Evolutionary conservation across 2,888 invertebrate genomes (phyloP).

Genomic region (Acleris cristana): DNA sequence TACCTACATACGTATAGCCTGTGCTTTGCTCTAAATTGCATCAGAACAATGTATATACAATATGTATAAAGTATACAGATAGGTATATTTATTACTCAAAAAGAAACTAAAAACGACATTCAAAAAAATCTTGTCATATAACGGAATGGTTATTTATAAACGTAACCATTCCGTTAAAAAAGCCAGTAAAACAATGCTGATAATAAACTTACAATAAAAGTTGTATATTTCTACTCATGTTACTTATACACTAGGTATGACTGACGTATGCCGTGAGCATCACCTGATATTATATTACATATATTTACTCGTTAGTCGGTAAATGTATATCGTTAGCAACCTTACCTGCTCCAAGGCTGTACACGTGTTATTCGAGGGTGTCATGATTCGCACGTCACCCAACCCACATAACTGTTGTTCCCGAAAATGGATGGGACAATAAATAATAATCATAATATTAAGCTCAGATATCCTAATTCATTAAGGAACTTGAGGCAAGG

Average conservation of each 20-base stretch:
- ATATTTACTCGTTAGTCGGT: slow-evolving; percentile 38
- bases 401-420: slow-evolving; percentile 42
- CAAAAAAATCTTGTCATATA: no score
- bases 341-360: slow-evolving; percentile 45
- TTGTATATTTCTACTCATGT: not conserved
- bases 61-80: no score
- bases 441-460: slow-evolving; percentile 47
- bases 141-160: no score
- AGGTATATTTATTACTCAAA: no score
- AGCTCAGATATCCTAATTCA: slow-evolving; percentile 43
- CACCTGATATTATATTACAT: slow-evolving; percentile 33
- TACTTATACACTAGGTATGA: not conserved
- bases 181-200: not conserved
- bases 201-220: not conserved
- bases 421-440: slow-evolving; percentile 45
- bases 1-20: not conserved
- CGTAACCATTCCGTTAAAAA: not conserved
- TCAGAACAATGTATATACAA: not conserved
- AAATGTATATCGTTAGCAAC: slow-evolving; percentile 44
- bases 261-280: slow-evolving; percentile 1
- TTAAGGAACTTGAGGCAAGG: slow-evolving; percentile 43
- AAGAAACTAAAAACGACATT: no score
- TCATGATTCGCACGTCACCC: slow-evolving; percentile 46
- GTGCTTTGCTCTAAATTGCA: not conserved
- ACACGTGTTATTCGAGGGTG: slow-evolving; percentile 45